Evolutionary conservation across 2,888 invertebrate genomes (phyloP).

Genomic region (Drosophila imparisetae): DNA sequence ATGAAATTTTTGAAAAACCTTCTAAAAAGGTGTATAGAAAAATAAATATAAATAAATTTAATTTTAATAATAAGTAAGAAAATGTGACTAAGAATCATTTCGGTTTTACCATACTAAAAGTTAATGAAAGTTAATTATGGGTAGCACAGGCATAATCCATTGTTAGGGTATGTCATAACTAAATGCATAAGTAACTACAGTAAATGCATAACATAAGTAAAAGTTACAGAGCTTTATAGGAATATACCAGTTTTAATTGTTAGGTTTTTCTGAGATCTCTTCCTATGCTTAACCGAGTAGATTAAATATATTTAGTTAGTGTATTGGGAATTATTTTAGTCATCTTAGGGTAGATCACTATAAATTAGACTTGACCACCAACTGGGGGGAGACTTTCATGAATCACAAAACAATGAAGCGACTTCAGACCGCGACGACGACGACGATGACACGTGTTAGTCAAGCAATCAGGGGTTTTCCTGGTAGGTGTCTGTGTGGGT

Average conservation of each 20-base stretch:
- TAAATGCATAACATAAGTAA: background rate
- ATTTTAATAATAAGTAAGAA: background rate
- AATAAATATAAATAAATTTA: background rate
- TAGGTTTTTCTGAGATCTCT: background rate
- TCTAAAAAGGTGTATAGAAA: background rate
- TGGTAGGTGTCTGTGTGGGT: slow-evolving; percentile 46
- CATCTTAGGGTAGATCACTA: slow-evolving; percentile 20
- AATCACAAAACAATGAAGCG: slow-evolving; percentile 64
- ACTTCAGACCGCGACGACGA: slow-evolving; percentile 46
- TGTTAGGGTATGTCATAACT: background rate
- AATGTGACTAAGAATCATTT: background rate
- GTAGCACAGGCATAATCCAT: background rate
- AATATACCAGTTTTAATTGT: background rate
- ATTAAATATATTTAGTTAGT: background rate
- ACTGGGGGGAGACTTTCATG: slow-evolving; percentile 68
- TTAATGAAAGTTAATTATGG: background rate
- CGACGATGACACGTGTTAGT: slow-evolving; percentile 64
- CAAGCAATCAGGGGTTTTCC: slow-evolving; percentile 74
- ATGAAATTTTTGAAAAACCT: background rate
- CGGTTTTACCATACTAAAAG: background rate
- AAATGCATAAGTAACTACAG: background rate
- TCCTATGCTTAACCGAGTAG: background rate
- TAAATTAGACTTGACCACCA: slow-evolving; percentile 40
- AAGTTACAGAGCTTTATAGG: background rate
- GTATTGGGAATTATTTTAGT: background rate